Evolutionary conservation across 1,140 invertebrate genomes (phyloP).

Genomic region (Drosophila eugracilis): DNA sequence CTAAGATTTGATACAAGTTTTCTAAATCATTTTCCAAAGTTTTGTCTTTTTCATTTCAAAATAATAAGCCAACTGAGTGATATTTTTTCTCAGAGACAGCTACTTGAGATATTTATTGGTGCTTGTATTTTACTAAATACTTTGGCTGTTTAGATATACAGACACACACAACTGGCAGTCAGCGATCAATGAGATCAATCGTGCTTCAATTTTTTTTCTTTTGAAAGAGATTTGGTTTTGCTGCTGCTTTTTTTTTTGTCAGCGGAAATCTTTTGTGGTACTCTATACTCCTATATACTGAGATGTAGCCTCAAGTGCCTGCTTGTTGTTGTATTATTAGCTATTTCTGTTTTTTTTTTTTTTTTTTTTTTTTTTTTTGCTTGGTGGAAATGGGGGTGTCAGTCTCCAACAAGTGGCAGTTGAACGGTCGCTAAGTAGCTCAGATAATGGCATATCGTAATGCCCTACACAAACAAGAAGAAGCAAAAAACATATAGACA

Average conservation of each 20-base stretch:
- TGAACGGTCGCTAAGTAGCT: slow-evolving; percentile 78
- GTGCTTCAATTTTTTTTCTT: slow-evolving; percentile 77
- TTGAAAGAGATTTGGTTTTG: slow-evolving; percentile 27
- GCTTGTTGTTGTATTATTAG: slow-evolving; percentile 75
- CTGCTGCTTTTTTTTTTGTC: slow-evolving; percentile 52
- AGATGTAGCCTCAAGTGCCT: slow-evolving; percentile 60
- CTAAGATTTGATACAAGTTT: no score
- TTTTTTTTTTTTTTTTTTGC: slow-evolving; percentile 31
- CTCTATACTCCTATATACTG: slow-evolving; percentile 26
- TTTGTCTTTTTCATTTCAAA: no score
- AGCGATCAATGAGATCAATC: slow-evolving; percentile 80
- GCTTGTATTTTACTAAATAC: slow-evolving; percentile 76
- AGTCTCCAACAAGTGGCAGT: slow-evolving; percentile 74
- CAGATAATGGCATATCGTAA: slow-evolving; percentile 71
- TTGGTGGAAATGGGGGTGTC: slow-evolving; percentile 32
- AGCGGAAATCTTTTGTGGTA: slow-evolving; percentile 77
- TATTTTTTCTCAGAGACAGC: slow-evolving; percentile 36
- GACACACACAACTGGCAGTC: slow-evolving; percentile 49
- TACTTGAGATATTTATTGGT: slow-evolving; percentile 67
- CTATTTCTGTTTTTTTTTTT: slow-evolving; percentile 60
- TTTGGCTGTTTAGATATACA: slow-evolving; percentile 58
- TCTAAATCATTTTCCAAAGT: no score
- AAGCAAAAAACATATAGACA: slow-evolving; percentile 3
- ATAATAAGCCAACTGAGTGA: neutral
- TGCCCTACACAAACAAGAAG: slow-evolving; percentile 19